These are phyloP conservation scores for Ctenomys sociabilis DNA, from an alignment of 2,113 vertebrate species.

Conservation along the genomic window DNA sequence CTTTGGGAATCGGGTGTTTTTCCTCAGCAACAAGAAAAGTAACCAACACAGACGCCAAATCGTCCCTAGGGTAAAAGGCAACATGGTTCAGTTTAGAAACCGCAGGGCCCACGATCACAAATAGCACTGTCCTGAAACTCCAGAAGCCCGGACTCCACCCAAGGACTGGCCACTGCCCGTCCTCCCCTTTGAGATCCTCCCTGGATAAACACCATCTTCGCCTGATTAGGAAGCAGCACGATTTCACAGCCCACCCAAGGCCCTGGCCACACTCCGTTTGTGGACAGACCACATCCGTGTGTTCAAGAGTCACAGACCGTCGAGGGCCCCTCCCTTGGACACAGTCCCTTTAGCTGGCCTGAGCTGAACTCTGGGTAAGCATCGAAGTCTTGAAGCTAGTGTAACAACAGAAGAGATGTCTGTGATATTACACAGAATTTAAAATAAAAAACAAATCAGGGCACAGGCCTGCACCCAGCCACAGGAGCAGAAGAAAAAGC, in stretches of 20 bases:
- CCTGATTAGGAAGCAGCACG: neutral
- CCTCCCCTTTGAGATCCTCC: neutral
- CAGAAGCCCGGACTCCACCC: neutral
- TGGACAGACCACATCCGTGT: neutral
- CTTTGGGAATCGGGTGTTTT: neutral
- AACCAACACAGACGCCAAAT: neutral
- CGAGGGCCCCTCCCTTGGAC: too few species aligned
- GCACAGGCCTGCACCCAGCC: fast-evolving
- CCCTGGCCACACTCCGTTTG: neutral
- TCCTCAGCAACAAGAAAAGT: neutral
- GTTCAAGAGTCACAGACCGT: neutral
- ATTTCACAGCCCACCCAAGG: neutral
- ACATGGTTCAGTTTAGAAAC: slow-evolving; percentile 7
- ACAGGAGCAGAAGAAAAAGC: neutral
- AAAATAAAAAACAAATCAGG: slow-evolving; percentile 36
- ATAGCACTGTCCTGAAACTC: neutral
- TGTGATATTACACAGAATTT: neutral
- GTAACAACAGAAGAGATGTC: neutral
- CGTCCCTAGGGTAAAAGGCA: neutral
- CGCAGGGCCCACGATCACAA: neutral
- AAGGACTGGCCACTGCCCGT: neutral
- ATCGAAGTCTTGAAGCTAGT: neutral
- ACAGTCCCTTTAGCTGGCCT: neutral
- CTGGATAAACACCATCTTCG: neutral
- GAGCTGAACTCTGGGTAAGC: neutral